Base-by-base conservation (phyloP, 2,888 invertebrate genomes). In the Drosophila leonis region DNA sequence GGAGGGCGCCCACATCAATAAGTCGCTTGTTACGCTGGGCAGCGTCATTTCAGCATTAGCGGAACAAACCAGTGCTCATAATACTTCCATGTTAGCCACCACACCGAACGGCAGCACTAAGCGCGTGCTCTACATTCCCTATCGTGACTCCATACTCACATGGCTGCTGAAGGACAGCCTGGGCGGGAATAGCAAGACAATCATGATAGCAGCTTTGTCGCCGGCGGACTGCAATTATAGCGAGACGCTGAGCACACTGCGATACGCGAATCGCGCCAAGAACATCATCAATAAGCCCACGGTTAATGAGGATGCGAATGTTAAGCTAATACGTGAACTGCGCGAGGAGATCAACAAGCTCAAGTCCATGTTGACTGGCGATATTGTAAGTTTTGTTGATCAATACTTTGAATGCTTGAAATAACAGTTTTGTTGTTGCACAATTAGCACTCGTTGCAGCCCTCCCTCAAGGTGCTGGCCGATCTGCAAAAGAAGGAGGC, bases 261-360 rank as follows among this genome's bases (percentile, higher is more conserved):
- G 97, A 10, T 98, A 98, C 93, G 97, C 98, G 4, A 97, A 98
- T 93, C 94, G 97, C 73, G 98, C 98, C 29, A 97, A 97, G 94
- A 97, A 97, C 92, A 98, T 98, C 80, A 97, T 97, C 92, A 98
- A 98, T 93, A 97, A 97, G 91, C 97, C 97, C 0, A 97, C 97
- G 41, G 96, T 98, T 89, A 98, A 98, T 92, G 97, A 98, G 92
- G 98, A 98, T 93, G 95, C 97, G 24, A 97, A 97, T 93, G 97
- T 97, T 57, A 97, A 97, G 93, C 94, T 98, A 49, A 97, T 98
- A 90, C 94, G 97, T 44, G 97, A 97, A 88, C 94, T 97, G 35
- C 94, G 97, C 27, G 96, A 97, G 90, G 97, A 98, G 94, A 98
- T 98, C 82, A 95, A 95, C 81, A 97, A 97, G 90, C 94, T 98